These are phyloP conservation scores for Drosophila ficusphila DNA, from an alignment of 1,140 invertebrate genomes.

Conservation along the genomic window DNA sequence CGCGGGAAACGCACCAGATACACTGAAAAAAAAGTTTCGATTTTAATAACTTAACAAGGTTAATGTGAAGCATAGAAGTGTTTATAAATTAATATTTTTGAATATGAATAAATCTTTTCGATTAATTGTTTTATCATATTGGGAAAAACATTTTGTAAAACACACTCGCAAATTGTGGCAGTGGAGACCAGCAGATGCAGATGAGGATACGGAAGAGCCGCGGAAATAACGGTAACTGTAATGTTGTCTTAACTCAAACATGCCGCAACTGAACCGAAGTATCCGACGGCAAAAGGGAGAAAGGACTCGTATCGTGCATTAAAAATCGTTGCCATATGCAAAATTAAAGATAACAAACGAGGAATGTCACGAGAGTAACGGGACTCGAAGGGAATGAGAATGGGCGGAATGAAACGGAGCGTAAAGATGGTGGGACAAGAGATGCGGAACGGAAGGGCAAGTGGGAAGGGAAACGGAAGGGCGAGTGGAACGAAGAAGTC, in stretches of 20 bases:
- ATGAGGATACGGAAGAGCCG: slow-evolving; percentile 44
- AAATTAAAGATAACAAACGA: slow-evolving; percentile 76
- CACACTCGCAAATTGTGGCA: slow-evolving; percentile 3
- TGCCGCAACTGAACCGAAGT: slow-evolving; percentile 52
- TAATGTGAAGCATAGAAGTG: not conserved
- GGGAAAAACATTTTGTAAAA: not conserved
- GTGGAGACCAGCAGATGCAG: slow-evolving; percentile 41
- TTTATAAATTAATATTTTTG: not conserved
- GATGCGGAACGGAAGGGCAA: not conserved
- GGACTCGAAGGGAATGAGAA: not conserved
- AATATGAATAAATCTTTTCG: not conserved
- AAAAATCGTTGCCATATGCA: slow-evolving; percentile 82
- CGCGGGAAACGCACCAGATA: slow-evolving; percentile 54
- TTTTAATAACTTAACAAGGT: no score
- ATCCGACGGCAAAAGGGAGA: slow-evolving; percentile 5
- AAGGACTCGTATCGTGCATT: slow-evolving; percentile 69
- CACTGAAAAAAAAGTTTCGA: not conserved
- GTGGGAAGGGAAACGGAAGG: slow-evolving; percentile 4
- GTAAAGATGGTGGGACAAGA: not conserved
- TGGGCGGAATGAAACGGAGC: slow-evolving; percentile 6
- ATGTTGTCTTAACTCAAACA: slow-evolving; percentile 81
- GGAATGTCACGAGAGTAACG: slow-evolving; percentile 13
- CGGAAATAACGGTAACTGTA: slow-evolving; percentile 67
- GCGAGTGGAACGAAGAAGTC: slow-evolving; percentile 5
- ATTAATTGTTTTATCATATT: slow-evolving; percentile 4